These are phyloP conservation scores for Drosophila kanapiae DNA, from an alignment of 1,140 invertebrate species.

Conservation along the genomic window DNA sequence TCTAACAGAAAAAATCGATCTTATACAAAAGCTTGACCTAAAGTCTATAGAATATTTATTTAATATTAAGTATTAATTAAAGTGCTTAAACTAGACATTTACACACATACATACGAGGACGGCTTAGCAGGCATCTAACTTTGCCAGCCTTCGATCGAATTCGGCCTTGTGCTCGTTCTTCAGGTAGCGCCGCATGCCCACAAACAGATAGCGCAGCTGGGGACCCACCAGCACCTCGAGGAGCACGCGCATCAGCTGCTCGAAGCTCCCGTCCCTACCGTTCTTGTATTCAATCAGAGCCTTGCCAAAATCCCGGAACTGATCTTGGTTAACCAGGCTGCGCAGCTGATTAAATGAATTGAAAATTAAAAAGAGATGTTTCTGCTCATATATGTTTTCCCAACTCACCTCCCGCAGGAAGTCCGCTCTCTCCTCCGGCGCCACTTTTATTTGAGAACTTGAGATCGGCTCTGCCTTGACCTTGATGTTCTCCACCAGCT, in stretches of 20 bases:
- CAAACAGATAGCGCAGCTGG: conserved; percentile 87
- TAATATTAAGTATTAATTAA: background rate
- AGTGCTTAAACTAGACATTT: background rate
- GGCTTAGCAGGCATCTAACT: conserved; percentile 3
- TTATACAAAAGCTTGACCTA: background rate
- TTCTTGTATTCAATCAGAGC: conserved; percentile 88
- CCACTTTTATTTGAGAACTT: conserved; percentile 37
- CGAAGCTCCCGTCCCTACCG: conserved; percentile 85
- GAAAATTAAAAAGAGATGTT: too few relatives aligned
- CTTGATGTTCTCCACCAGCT: conserved; percentile 59
- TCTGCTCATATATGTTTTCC: too few relatives aligned
- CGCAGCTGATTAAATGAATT: conserved; percentile 52
- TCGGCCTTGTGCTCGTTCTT: conserved; percentile 86
- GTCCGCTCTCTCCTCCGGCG: conserved; percentile 75
- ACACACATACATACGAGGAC: background rate
- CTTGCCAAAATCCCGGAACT: conserved; percentile 87
- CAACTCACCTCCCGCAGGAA: conserved; percentile 66
- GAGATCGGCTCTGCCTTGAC: conserved; percentile 36
- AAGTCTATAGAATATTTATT: background rate
- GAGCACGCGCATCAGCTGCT: conserved; percentile 86
- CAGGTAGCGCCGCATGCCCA: conserved; percentile 87
- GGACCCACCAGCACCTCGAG: conserved; percentile 86
- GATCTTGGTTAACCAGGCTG: conserved; percentile 83
- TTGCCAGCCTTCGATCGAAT: conserved; percentile 84
- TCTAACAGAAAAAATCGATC: background rate